A percentile compares a stretch with the other conserved stretches of the same genome.
Conservation (phyloP, 2,113 vertebrate species). For the Pteronura brasiliensis region DNA sequence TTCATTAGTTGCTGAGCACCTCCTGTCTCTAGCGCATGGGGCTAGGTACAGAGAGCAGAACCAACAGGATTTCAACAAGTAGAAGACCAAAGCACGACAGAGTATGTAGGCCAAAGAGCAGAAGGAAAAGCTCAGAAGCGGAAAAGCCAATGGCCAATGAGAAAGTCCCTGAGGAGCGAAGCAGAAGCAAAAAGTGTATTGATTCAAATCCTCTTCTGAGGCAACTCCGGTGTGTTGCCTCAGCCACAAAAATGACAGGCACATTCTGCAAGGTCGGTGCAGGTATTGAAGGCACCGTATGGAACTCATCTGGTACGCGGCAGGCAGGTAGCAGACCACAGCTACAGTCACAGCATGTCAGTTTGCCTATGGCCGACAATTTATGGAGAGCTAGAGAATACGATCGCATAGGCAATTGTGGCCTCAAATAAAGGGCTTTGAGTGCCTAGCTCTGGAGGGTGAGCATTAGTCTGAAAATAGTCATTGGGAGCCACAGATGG, state of each 20-base stretch:
- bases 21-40: background rate
- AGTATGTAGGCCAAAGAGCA: no score
- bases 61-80: background rate
- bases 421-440: background rate
- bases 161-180: background rate
- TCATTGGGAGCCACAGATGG: background rate
- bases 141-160: background rate
- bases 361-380: background rate
- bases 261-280: fast-evolving
- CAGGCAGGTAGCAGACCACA: no score
- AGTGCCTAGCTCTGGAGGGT: background rate
- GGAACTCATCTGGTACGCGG: no score
- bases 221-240: background rate
- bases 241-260: background rate
- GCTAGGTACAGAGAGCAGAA: background rate
- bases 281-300: fast-evolving
- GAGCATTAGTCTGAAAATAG: background rate
- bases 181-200: background rate
- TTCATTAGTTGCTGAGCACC: background rate
- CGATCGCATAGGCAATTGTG: background rate
- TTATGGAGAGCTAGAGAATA: background rate
- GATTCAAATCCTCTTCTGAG: background rate
- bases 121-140: background rate
- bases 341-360: fast-evolving
- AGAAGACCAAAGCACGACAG: background rate